Conservation (phyloP, 2,888 invertebrate species). For the Gnatocerus cornutus region DNA sequence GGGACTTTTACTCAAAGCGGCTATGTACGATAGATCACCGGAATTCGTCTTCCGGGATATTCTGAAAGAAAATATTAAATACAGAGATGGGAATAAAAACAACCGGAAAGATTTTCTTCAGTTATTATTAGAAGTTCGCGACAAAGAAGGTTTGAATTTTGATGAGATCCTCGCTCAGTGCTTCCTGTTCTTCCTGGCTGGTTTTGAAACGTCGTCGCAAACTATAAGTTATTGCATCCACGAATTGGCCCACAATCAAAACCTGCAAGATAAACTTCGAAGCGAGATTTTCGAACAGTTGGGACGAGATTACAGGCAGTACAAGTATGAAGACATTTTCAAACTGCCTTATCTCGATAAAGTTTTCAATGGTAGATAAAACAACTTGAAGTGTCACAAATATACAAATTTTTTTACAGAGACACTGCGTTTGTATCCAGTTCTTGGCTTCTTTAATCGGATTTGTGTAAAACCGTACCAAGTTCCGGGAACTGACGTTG, state of each 20-base stretch:
- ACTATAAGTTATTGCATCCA: conserved; percentile 41
- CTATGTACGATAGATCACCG: background rate
- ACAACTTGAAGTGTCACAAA: background rate
- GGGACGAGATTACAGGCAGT: conserved; percentile 31
- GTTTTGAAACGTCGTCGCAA: conserved; percentile 40
- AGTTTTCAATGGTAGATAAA: conserved; percentile 33
- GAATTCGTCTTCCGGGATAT: conserved; percentile 22
- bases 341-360: conserved; percentile 33
- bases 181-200: conserved; percentile 40
- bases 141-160: conserved; percentile 26
- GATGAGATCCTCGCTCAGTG: conserved; percentile 34
- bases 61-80: conserved; percentile 22
- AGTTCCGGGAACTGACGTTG: conserved; percentile 47
- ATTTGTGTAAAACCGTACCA: conserved; percentile 43
- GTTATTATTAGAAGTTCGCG: conserved; percentile 22
- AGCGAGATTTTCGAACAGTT: conserved; percentile 28
- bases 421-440: conserved; percentile 49
- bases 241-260: conserved; percentile 38
- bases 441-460: conserved; percentile 41
- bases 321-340: conserved; percentile 24
- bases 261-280: conserved; percentile 32
- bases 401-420: conserved; percentile 41
- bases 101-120: conserved; percentile 30
- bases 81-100: conserved; percentile 20
- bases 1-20: conserved; percentile 23